Evolutionary conservation across 2,113 vertebrate genomes (phyloP).

Genomic region (Phaethornis superciliosus): DNA sequence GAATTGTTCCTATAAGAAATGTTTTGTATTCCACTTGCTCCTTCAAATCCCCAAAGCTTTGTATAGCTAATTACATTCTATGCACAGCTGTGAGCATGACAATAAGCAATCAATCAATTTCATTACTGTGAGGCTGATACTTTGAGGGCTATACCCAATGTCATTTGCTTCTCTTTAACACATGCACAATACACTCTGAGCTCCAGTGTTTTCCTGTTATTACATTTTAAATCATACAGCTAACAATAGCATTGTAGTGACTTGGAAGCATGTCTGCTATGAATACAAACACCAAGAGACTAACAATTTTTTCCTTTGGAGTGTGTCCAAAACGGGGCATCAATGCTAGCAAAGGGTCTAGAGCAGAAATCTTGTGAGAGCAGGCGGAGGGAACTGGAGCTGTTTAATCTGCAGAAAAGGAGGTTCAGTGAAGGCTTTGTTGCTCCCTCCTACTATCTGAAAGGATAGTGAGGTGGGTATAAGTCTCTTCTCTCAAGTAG

Average conservation of each 20-base stretch:
- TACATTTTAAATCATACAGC: slow-evolving; percentile 60
- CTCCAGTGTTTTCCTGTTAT: slow-evolving; percentile 37
- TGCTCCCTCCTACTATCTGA: no score
- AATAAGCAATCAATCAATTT: slow-evolving; percentile 52
- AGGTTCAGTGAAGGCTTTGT: no score
- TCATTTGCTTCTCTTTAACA: slow-evolving; percentile 38
- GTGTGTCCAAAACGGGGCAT: no score
- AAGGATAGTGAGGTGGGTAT: no score
- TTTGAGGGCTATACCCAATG: background rate
- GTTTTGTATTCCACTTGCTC: slow-evolving; percentile 14
- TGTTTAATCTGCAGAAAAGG: no score
- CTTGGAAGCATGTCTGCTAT: background rate
- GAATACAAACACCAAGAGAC: slow-evolving; percentile 9
- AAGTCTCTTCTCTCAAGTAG: no score
- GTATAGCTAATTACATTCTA: slow-evolving; percentile 38
- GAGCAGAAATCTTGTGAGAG: no score
- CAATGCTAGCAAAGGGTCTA: no score
- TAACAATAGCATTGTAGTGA: slow-evolving; percentile 22
- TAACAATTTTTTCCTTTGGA: background rate
- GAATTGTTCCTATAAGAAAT: background rate
- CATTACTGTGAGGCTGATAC: slow-evolving; percentile 1
- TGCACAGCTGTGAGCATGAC: background rate
- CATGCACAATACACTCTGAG: background rate
- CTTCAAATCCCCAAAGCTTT: slow-evolving; percentile 28
- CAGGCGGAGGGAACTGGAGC: no score